These are phyloP conservation scores for Rhinoraja longicauda DNA, from an alignment of 2,797 vertebrate genomes.

Conservation along the genomic window DNA sequence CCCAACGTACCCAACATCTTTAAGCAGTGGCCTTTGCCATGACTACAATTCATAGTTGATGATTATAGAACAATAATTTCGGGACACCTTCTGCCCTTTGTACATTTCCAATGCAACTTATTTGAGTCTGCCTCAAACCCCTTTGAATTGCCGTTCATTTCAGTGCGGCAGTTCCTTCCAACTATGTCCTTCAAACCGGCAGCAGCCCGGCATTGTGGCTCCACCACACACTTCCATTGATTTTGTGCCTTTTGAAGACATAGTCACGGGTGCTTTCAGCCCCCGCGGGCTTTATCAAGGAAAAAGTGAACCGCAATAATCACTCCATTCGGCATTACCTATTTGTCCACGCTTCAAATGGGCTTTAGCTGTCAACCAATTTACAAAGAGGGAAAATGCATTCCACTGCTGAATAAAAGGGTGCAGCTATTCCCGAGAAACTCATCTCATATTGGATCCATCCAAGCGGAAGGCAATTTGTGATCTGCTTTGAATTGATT, in stretches of 20 bases:
- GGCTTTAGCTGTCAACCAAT: slow-evolving; percentile 63
- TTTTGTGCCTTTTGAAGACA: slow-evolving; percentile 60
- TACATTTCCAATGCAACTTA: not conserved
- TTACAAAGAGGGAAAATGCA: slow-evolving; percentile 63
- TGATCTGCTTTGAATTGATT: slow-evolving; percentile 74
- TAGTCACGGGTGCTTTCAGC: slow-evolving; percentile 70
- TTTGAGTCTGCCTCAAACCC: not conserved
- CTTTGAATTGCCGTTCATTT: slow-evolving; percentile 1
- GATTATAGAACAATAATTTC: not conserved
- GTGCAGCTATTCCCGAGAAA: slow-evolving; percentile 66
- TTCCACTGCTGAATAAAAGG: slow-evolving; percentile 61
- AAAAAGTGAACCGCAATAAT: slow-evolving; percentile 76
- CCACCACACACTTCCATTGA: not conserved
- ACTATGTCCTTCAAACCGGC: not conserved
- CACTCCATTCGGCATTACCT: slow-evolving; percentile 80
- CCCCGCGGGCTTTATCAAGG: slow-evolving; percentile 77
- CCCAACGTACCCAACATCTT: not conserved
- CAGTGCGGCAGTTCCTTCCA: not conserved
- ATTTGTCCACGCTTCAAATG: slow-evolving; percentile 75
- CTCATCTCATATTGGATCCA: slow-evolving; percentile 65
- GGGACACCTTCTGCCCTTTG: not conserved
- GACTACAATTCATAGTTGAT: not conserved
- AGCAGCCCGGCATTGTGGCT: not conserved
- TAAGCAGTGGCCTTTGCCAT: not conserved
- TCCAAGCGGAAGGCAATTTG: slow-evolving; percentile 69